phyloP scores from a whole-genome alignment of 2,888 invertebrate species.

The Dynastes hyllus region DNA sequence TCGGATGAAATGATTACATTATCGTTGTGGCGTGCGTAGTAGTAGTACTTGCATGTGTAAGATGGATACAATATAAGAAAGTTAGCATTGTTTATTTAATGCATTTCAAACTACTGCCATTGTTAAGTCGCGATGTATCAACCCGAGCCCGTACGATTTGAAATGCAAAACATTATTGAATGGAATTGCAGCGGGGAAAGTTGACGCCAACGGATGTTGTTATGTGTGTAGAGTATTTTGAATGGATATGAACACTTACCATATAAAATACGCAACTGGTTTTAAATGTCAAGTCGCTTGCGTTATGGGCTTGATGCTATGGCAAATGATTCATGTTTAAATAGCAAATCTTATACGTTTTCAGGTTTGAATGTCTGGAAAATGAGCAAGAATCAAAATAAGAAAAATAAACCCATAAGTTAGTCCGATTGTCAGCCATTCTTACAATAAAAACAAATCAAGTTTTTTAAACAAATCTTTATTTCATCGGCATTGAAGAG shows the following conservation, averaged over 20 bases:
- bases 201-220: conserved; percentile 17
- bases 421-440: too few relatives aligned
- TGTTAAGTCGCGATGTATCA: conserved; percentile 11
- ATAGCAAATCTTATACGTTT: too few relatives aligned
- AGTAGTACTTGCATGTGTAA: neutral
- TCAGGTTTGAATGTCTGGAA: too few relatives aligned
- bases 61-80: conserved; percentile 11
- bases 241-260: neutral
- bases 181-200: conserved; percentile 20
- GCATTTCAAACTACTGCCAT: conserved; percentile 31
- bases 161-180: conserved; percentile 27
- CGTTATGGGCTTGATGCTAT: too few relatives aligned
- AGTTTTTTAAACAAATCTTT: too few relatives aligned
- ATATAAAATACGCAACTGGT: too few relatives aligned
- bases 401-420: too few relatives aligned
- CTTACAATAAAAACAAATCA: too few relatives aligned
- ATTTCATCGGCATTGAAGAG: too few relatives aligned
- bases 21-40: neutral
- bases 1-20: neutral
- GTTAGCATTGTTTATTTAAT: conserved; percentile 32
- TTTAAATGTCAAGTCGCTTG: too few relatives aligned
- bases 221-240: neutral
- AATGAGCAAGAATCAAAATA: too few relatives aligned
- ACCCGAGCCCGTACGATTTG: conserved; percentile 11
- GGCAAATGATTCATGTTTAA: too few relatives aligned